Percentiles rank a stretch among this genome's conserved stretches.
These are phyloP conservation scores for Flexamia atlantica DNA, from an alignment of 2,888 invertebrate genomes.

Conservation along the genomic window DNA sequence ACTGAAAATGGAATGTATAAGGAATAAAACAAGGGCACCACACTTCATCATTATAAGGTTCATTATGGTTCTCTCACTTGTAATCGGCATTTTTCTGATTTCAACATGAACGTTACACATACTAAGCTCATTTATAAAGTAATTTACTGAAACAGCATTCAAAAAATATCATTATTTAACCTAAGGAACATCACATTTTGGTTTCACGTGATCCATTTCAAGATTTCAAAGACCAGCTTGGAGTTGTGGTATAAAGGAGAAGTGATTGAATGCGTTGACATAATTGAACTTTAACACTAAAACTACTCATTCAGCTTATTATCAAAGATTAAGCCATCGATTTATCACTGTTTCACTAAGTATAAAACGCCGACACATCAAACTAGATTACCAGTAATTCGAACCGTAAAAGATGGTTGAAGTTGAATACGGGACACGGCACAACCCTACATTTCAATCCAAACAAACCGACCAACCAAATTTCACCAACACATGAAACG, in stretches of 20 bases:
- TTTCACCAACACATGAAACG: constrained; percentile 22
- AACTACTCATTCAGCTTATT: background rate
- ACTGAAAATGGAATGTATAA: constrained; percentile 15
- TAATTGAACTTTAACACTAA: constrained; percentile 5
- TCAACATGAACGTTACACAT: background rate
- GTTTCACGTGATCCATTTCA: constrained; percentile 23
- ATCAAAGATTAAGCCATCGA: background rate
- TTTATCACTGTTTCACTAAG: background rate
- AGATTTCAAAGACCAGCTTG: background rate
- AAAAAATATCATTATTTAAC: background rate
- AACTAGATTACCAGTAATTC: too few species aligned
- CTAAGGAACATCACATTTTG: background rate
- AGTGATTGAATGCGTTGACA: background rate
- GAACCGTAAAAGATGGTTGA: background rate
- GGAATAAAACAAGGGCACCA: constrained; percentile 11
- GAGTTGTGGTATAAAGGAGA: background rate
- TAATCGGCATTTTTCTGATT: background rate
- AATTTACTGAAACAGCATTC: background rate
- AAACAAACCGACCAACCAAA: constrained; percentile 12
- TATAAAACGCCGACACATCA: too few species aligned
- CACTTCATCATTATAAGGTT: background rate
- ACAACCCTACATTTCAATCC: background rate
- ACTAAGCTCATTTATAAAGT: background rate
- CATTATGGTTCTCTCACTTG: background rate
- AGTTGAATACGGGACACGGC: too few species aligned